Base-by-base conservation (phyloP, 2,797 vertebrate genomes). In the Erithacus rubecula region DNA sequence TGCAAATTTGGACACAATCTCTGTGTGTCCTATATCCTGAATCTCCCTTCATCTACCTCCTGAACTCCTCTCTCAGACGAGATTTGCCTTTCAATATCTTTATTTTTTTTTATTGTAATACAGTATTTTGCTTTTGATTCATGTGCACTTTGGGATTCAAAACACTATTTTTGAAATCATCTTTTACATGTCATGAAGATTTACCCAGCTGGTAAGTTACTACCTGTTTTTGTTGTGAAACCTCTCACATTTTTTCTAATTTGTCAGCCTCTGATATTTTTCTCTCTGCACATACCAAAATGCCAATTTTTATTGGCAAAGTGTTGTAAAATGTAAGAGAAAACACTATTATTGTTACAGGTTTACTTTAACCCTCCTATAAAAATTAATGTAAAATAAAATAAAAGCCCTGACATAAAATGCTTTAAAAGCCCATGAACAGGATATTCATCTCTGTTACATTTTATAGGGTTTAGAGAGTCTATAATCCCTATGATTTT, bases 371-470 rank as follows among this genome's bases (percentile, higher is more conserved):
- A 77, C 11, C 52, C 56, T 56, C 47, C 39, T n/a, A 77, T 95
- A 89, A 96, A 93, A 95, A 88, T 67, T 86, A 92, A 90, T 95
- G 74, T 59, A 53, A 78, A 71, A 91, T 41, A 81, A 78, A 94
- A 87, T 71, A 91, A 93, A 94, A 93, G 5, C 34, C 18, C 34
- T 4, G 0, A 37, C 1, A 1, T 89, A 87, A 96, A 92, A 84
- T 3, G 2, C 24, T 89, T 87, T 39, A n/a, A 90, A 92, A 32
- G 5, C 41, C 9, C 41, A 49, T 19, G 30, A 79, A 68, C 27
- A 84, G 20, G 70, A 32, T 68, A 87, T 74, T 94, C 7, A 67
- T 81, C 63, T 90, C 37, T 44, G 26, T 79, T 87, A 59, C 15
- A 41, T 86, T 91, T 94, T 88, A 95, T 20, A 56, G 41, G 12